Conservation (phyloP, 2,113 vertebrate genomes). For the Pagrus major region DNA sequence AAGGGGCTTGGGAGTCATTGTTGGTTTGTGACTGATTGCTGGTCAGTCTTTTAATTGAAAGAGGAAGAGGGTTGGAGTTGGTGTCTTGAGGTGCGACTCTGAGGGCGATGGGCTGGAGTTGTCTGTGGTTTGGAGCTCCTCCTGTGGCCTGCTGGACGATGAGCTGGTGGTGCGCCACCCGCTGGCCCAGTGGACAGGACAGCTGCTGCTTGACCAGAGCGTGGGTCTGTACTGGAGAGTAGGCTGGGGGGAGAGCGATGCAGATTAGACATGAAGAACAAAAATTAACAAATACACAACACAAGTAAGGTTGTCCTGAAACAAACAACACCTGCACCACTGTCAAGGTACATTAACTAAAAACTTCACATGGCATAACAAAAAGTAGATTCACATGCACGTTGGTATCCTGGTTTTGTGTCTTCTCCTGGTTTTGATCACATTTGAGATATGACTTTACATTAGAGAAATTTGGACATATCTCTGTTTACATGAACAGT, state of each 20-base stretch:
- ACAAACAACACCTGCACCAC: no score
- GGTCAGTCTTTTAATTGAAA: conserved; percentile 85
- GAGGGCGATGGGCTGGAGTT: conserved; percentile 91
- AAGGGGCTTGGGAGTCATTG: conserved; percentile 78
- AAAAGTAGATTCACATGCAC: no score
- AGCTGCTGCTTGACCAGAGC: conserved; percentile 90
- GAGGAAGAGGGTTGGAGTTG: conserved; percentile 84
- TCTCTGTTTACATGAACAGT: no score
- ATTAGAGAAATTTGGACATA: no score
- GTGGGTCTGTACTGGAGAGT: conserved; percentile 89
- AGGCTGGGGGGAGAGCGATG: conserved; percentile 81
- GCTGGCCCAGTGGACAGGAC: conserved; percentile 82
- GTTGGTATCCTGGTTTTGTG: no score
- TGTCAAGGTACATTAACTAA: no score
- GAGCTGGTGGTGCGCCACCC: conserved; percentile 90
- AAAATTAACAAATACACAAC: not conserved
- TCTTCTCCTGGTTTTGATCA: no score
- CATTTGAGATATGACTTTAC: no score
- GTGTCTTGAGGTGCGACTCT: conserved; percentile 85
- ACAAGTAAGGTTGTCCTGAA: no score
- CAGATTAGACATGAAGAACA: not conserved
- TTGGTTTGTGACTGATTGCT: conserved; percentile 83
- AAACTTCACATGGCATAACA: no score
- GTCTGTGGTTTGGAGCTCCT: conserved; percentile 73
- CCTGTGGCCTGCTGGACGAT: conserved; percentile 87